Conservation (phyloP, 2,113 vertebrate species). For the Struthidea cinerea region DNA sequence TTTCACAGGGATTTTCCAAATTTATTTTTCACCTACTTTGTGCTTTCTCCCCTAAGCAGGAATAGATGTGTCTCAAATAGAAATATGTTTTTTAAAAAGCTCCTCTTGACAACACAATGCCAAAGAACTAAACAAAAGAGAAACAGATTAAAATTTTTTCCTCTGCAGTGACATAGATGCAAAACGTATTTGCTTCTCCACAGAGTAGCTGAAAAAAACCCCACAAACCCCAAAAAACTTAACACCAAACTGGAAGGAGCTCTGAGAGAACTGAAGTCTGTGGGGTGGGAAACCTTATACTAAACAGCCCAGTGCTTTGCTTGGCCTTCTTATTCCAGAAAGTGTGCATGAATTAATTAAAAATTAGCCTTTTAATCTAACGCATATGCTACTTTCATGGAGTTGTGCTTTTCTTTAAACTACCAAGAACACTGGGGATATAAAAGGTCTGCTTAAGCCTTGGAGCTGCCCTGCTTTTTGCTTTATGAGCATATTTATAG, state of each 20-base stretch:
- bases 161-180: background rate
- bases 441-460: constrained; percentile 69
- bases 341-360: constrained; percentile 27
- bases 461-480: constrained; percentile 65
- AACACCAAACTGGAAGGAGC: background rate
- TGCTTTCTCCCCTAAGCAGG: background rate
- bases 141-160: background rate
- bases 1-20: background rate
- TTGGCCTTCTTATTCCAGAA: background rate
- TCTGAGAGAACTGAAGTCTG: background rate
- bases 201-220: background rate
- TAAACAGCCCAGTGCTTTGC: background rate
- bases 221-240: background rate
- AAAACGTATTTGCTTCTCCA: background rate
- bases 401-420: constrained; percentile 64
- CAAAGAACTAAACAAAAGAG: background rate
- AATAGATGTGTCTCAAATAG: background rate
- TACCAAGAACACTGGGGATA: constrained; percentile 55
- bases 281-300: background rate
- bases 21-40: background rate
- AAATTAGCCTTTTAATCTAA: constrained; percentile 53
- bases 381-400: constrained; percentile 14
- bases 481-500: constrained; percentile 73
- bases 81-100: background rate
- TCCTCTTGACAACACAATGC: background rate